Evolutionary conservation across 2,797 vertebrate species (phyloP).

Genomic region (Remorina albescens): DNA sequence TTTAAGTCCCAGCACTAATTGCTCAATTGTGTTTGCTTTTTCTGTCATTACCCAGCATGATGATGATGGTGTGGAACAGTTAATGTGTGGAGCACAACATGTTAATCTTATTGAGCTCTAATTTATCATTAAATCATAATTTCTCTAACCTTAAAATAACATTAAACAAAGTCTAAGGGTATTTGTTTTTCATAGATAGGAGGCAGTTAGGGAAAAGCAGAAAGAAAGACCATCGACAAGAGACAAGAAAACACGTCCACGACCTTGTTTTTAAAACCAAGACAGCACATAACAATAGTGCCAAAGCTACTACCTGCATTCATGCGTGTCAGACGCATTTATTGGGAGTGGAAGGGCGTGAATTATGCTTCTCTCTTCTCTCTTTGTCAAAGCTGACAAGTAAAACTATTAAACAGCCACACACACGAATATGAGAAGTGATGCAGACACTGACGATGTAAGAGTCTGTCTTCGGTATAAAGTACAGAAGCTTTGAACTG

Average conservation of each 20-base stretch:
- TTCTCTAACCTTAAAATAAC: background rate
- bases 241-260: constrained; percentile 28
- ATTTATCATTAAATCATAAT: background rate
- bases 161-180: background rate
- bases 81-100: background rate
- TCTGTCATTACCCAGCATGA: background rate
- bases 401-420: no score
- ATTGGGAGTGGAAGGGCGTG: constrained; percentile 54
- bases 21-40: background rate
- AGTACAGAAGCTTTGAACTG: constrained; percentile 35
- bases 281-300: constrained; percentile 7
- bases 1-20: background rate
- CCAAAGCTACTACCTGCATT: constrained; percentile 25
- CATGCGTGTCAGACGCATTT: constrained; percentile 46
- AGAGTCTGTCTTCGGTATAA: background rate
- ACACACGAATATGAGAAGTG: background rate
- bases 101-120: background rate
- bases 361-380: background rate
- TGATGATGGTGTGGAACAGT: background rate
- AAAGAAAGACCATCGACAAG: background rate
- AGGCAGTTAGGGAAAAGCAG: constrained; percentile 3
- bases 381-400: background rate
- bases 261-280: constrained; percentile 48
- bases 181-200: background rate
- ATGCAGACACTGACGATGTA: background rate